phyloP scores from a whole-genome alignment of 2,797 vertebrate species.

The Pitangus sulphuratus region DNA sequence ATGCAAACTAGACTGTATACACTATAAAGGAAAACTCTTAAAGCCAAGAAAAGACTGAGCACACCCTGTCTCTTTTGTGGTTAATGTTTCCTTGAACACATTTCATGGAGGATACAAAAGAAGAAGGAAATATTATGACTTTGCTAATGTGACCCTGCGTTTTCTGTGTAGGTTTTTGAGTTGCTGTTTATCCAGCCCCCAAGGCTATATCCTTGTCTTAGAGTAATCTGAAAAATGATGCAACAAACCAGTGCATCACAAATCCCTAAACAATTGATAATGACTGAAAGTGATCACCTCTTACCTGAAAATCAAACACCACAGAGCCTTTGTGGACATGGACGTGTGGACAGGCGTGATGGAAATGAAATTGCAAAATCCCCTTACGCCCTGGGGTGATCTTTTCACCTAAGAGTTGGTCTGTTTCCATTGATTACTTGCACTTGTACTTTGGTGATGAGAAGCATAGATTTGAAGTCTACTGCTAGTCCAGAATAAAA shows the following conservation, averaged over 20 bases:
- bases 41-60: neutral
- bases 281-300: neutral
- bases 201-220: neutral
- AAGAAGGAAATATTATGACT: neutral
- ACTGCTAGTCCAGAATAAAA: neutral
- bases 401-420: neutral
- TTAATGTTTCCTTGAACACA: slow-evolving; percentile 18
- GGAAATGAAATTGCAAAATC: neutral
- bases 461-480: neutral
- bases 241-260: neutral
- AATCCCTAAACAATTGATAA: neutral
- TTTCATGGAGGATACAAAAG: neutral
- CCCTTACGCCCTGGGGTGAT: neutral
- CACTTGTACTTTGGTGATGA: neutral
- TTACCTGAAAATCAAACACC: neutral
- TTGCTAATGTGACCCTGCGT: neutral
- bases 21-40: neutral
- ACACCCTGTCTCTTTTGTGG: slow-evolving; percentile 22
- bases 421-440: neutral
- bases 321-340: fast-evolving
- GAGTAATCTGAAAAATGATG: neutral
- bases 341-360: neutral
- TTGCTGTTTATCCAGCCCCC: neutral
- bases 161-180: neutral
- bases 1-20: neutral